phyloP scores from a whole-genome alignment of 2,113 vertebrate species.

The Cnemophilus loriae region DNA sequence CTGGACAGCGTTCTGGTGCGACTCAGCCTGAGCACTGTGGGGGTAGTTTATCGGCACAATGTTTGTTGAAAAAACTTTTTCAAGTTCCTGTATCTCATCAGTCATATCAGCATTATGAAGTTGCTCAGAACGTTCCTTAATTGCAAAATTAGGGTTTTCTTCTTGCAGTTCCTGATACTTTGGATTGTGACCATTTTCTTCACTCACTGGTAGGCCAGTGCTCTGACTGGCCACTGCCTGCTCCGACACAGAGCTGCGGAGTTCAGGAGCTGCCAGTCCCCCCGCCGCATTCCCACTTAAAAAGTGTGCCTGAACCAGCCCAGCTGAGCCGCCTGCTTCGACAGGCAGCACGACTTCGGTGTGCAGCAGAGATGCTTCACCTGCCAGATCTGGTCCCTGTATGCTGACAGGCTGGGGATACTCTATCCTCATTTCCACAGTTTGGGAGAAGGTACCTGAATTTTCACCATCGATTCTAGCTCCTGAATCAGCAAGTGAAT shows the following conservation, averaged over 20 bases:
- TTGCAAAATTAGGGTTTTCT: background rate
- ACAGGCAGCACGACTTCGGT: background rate
- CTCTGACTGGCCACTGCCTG: background rate
- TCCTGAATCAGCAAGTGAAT: background rate
- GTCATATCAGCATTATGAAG: background rate
- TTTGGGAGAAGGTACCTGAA: background rate
- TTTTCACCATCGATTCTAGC: background rate
- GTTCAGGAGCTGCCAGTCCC: background rate
- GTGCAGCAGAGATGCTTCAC: background rate
- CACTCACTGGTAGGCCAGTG: background rate
- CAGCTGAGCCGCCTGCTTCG: background rate
- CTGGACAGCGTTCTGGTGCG: background rate
- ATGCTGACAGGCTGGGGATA: background rate
- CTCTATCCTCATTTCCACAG: background rate
- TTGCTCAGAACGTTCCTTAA: background rate
- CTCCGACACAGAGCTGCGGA: background rate
- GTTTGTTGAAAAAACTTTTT: conserved; percentile 50
- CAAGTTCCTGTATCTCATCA: conserved; percentile 55
- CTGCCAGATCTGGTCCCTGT: background rate
- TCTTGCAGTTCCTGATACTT: background rate
- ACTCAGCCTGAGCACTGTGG: background rate
- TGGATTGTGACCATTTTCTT: background rate
- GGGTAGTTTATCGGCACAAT: background rate
- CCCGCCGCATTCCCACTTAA: background rate
- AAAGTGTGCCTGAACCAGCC: background rate